These are phyloP conservation scores for Plectus sambesii DNA, from an alignment of 1,140 invertebrate species.

Conservation along the genomic window DNA sequence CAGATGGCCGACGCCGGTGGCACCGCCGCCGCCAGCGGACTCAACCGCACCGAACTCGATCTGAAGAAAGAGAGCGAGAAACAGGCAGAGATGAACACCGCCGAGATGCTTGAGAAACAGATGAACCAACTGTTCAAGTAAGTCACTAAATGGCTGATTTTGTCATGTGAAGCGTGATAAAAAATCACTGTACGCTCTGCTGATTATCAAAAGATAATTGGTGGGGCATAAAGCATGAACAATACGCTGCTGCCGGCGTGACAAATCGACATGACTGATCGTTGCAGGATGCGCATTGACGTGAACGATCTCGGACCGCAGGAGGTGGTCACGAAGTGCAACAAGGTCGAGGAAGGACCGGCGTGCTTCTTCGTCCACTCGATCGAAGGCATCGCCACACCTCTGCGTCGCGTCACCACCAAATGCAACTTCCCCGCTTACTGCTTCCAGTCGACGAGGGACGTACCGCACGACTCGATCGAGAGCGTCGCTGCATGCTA, in stretches of 20 bases:
- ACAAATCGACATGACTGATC: neutral
- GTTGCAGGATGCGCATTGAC: conserved; percentile 40
- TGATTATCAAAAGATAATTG: too few relatives aligned
- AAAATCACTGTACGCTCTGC: too few relatives aligned
- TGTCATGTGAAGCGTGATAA: too few relatives aligned
- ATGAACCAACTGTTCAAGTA: conserved; percentile 45
- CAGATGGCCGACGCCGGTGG: conserved; percentile 54
- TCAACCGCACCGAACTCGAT: conserved; percentile 33
- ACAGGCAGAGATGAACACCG: conserved; percentile 29
- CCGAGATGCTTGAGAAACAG: conserved; percentile 40
- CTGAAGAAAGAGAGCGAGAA: conserved; percentile 39
- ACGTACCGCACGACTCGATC: conserved; percentile 63
- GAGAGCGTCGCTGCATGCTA: conserved; percentile 65
- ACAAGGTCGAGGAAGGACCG: conserved; percentile 44
- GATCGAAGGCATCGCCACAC: conserved; percentile 71
- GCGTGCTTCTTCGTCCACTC: conserved; percentile 71
- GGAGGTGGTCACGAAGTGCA: conserved; percentile 49
- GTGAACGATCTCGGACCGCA: conserved; percentile 50
- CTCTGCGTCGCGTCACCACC: conserved; percentile 59
- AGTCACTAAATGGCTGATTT: neutral
- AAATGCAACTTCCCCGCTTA: conserved; percentile 65
- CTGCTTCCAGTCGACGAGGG: conserved; percentile 72
- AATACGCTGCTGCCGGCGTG: too few relatives aligned
- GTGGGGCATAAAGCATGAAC: too few relatives aligned
- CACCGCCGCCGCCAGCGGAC: conserved; percentile 27